Conservation (phyloP, 2,888 invertebrate species). For the Dromius quadrimaculatus region DNA sequence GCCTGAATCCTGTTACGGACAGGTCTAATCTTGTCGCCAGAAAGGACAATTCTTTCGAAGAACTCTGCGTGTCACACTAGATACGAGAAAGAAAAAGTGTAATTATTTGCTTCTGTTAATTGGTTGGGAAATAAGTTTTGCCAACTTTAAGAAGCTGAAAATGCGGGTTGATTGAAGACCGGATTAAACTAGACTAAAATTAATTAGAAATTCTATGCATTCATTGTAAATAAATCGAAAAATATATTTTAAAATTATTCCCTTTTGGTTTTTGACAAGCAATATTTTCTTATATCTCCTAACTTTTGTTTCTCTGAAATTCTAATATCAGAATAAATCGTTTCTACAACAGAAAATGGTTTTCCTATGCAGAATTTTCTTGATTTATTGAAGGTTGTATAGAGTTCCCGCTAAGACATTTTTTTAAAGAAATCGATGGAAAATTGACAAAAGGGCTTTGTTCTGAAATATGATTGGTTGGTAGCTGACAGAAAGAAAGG, state of each 20-base stretch:
- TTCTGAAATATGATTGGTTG: background rate
- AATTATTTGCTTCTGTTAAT: background rate
- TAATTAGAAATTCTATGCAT: no score
- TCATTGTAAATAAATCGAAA: no score
- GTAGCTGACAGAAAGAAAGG: no score
- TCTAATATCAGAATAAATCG: constrained; percentile 4
- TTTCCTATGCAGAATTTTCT: background rate
- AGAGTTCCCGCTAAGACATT: background rate
- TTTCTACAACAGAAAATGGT: background rate
- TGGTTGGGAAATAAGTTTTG: background rate
- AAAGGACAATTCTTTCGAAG: background rate
- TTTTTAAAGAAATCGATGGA: background rate
- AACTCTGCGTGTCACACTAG: no score
- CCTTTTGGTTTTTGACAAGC: background rate
- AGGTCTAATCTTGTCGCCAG: background rate
- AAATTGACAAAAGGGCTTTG: background rate
- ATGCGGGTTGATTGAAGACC: background rate
- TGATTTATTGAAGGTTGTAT: constrained; percentile 4
- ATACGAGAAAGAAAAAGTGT: no score
- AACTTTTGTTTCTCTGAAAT: background rate
- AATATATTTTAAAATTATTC: no score
- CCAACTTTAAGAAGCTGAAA: no score
- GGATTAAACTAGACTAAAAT: background rate
- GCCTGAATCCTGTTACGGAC: background rate
- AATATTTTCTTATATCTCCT: background rate